phyloP scores from a whole-genome alignment of 2,113 vertebrate genomes.

The Syrrhaptes paradoxus region DNA sequence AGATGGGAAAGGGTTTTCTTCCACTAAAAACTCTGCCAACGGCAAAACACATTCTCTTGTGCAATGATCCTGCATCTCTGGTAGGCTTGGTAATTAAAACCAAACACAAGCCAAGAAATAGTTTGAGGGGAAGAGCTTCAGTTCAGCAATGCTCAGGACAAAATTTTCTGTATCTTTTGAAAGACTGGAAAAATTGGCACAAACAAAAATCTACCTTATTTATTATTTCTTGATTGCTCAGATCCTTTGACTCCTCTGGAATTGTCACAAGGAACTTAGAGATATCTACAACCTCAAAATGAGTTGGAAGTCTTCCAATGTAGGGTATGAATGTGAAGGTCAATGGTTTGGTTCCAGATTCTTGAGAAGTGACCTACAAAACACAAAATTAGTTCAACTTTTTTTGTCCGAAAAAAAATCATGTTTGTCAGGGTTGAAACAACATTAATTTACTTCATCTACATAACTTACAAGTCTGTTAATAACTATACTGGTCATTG shows the following conservation, averaged over 20 bases:
- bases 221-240: conserved; percentile 51
- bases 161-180: neutral
- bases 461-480: neutral
- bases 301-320: conserved; percentile 81
- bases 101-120: neutral
- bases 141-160: neutral
- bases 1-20: neutral
- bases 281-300: conserved; percentile 72
- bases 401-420: neutral
- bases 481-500: neutral
- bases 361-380: conserved; percentile 71
- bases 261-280: conserved; percentile 71
- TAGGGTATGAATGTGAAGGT: conserved; percentile 86
- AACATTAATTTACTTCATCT: neutral
- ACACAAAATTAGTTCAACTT: conserved; percentile 25
- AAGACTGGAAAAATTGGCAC: neutral
- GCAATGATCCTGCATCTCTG: neutral
- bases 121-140: neutral
- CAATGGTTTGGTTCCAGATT: conserved; percentile 72
- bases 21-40: neutral
- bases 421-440: neutral
- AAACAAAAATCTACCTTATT: conserved; percentile 71
- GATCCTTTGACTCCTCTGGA: conserved; percentile 64
- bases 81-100: neutral
- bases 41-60: neutral